These are phyloP conservation scores for Charadrius vociferus DNA, from an alignment of 2,113 vertebrate genomes.

Conservation along the genomic window DNA sequence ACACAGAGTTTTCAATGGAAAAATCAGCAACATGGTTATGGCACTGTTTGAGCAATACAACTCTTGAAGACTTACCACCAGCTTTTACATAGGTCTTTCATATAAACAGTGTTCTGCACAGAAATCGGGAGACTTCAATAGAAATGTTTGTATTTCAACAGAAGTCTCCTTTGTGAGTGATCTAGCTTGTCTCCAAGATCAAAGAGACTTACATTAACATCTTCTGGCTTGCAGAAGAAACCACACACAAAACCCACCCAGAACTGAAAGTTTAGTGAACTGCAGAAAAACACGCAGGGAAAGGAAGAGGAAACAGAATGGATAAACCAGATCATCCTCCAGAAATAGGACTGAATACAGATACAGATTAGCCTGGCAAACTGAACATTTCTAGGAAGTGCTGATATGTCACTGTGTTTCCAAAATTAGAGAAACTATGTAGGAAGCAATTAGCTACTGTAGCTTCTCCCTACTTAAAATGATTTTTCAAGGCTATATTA, in stretches of 20 bases:
- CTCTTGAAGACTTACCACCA: not conserved
- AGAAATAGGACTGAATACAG: not conserved
- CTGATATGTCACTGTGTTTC: not conserved
- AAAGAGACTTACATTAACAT: not conserved
- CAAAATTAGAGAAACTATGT: not conserved
- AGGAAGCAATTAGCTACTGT: slow-evolving; percentile 27
- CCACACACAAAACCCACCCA: not conserved
- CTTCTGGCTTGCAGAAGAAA: not conserved
- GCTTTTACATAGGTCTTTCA: not conserved
- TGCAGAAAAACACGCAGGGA: not conserved
- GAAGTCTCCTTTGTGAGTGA: not conserved
- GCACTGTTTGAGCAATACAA: not conserved
- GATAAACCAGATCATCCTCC: not conserved
- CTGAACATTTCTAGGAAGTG: not conserved
- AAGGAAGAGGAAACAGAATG: not conserved
- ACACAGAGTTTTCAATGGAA: not conserved
- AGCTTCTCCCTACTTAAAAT: not conserved
- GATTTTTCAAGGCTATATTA: not conserved
- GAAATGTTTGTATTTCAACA: not conserved
- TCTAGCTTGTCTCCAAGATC: not conserved
- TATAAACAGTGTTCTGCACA: not conserved
- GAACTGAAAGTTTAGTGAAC: not conserved
- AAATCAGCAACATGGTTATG: not conserved
- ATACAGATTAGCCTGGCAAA: not conserved
- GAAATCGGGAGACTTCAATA: not conserved